Evolutionary conservation across 2,797 vertebrate species (phyloP).

Genomic region (Parauchenoglanis ngamensis): DNA sequence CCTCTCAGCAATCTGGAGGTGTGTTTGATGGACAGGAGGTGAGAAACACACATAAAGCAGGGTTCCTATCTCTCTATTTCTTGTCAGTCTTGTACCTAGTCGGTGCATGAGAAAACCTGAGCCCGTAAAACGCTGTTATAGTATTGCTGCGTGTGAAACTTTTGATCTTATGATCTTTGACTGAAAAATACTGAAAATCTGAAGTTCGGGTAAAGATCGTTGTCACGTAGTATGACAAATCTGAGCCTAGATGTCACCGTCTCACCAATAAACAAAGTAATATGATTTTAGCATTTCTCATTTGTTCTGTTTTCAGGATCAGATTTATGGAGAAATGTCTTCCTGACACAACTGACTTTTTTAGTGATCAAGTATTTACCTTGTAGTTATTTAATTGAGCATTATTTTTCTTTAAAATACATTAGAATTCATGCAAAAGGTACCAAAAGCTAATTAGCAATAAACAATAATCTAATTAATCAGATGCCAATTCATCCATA

Average conservation of each 20-base stretch:
- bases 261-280: neutral
- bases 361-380: neutral
- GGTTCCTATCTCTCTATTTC: neutral
- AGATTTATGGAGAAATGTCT: neutral
- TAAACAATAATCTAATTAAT: neutral
- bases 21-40: constrained; percentile 1
- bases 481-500: neutral
- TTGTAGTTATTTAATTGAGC: neutral
- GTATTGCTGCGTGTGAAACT: neutral
- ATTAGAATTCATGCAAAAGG: neutral
- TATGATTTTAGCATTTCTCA: neutral
- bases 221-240: too few species aligned
- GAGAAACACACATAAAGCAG: neutral
- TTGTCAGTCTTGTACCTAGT: neutral
- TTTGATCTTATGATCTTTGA: neutral
- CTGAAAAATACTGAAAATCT: neutral
- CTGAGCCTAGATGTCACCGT: neutral
- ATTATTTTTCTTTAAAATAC: neutral
- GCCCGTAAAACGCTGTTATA: neutral
- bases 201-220: neutral
- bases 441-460: neutral
- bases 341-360: neutral
- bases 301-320: neutral
- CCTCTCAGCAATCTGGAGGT: neutral
- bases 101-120: neutral